Conservation (phyloP, 2,113 vertebrate species). For the Speoplatyrhinus poulsoni region DNA sequence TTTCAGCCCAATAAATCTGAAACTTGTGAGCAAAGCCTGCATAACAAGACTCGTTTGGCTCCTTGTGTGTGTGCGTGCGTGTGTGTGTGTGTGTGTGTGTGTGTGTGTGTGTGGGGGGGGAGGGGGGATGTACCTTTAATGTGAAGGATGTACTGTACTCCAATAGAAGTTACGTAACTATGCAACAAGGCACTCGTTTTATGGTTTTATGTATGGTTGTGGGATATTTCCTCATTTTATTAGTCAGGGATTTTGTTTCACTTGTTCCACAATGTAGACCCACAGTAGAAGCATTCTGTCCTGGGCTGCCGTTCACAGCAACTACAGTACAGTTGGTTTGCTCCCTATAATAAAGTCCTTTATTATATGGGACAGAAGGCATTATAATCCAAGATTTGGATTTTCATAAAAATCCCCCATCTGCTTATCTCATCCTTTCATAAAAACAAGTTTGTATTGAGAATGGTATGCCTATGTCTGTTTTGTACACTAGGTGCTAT, state of each 20-base stretch:
- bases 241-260: too few species aligned
- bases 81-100: conserved; percentile 41
- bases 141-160: conserved; percentile 11
- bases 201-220: too few species aligned
- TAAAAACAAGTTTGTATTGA: conserved; percentile 22
- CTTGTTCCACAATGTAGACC: too few species aligned
- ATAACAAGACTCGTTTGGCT: conserved; percentile 58
- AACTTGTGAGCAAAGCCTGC: conserved; percentile 56
- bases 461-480: background rate
- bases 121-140: background rate
- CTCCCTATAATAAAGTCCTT: conserved; percentile 18
- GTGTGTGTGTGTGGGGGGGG: conserved; percentile 34
- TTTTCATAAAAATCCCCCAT: conserved; percentile 43
- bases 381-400: conserved; percentile 44
- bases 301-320: background rate
- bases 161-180: background rate
- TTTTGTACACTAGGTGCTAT: too few species aligned
- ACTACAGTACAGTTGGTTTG: conserved; percentile 8
- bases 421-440: conserved; percentile 33
- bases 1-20: conserved; percentile 71
- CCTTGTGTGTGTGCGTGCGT: conserved; percentile 12
- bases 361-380: conserved; percentile 28
- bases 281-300: background rate
- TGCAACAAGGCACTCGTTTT: too few species aligned
- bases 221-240: too few species aligned